A percentile compares a stretch with the other conserved stretches of the same genome.
Evolutionary conservation across 2,797 vertebrate species (phyloP).

Genomic region (Momotus momota): DNA sequence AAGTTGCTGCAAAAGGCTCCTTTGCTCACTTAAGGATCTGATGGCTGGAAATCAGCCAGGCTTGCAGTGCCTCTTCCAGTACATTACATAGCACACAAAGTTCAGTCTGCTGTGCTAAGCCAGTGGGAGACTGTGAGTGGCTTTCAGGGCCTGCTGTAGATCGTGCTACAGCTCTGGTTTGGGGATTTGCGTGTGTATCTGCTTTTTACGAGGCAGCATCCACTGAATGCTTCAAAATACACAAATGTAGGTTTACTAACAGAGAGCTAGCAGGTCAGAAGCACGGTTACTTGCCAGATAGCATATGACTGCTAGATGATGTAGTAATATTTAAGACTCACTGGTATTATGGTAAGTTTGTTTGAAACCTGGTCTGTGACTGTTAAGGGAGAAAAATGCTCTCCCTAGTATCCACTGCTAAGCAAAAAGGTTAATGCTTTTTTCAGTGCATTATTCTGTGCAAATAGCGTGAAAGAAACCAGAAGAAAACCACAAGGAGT

Average conservation of each 20-base stretch:
- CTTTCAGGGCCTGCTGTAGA: rapidly evolving
- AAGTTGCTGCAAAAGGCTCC: not conserved
- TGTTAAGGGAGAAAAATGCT: not conserved
- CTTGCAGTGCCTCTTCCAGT: not conserved
- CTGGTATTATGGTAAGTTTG: not conserved
- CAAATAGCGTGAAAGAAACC: not conserved
- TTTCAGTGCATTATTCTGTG: not conserved
- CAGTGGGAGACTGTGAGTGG: rapidly evolving
- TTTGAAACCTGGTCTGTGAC: not conserved
- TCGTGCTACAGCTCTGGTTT: not conserved
- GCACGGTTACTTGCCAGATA: not conserved
- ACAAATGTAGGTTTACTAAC: not conserved
- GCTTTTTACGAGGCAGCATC: not conserved
- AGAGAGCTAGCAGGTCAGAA: not conserved
- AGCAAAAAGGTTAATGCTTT: not conserved
- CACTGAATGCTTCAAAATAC: not conserved
- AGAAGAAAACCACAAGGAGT: not conserved
- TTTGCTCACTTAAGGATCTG: not conserved
- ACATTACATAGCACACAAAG: not conserved
- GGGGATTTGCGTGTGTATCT: not conserved
- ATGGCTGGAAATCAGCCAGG: not conserved
- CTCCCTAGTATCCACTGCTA: not conserved
- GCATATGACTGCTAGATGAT: not conserved
- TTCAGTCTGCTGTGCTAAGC: not conserved
- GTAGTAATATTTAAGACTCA: not conserved